A percentile compares a stretch with the other conserved stretches of the same genome.
phyloP scores from a whole-genome alignment of 2,888 invertebrate species.

The Geophilus truncorum region DNA sequence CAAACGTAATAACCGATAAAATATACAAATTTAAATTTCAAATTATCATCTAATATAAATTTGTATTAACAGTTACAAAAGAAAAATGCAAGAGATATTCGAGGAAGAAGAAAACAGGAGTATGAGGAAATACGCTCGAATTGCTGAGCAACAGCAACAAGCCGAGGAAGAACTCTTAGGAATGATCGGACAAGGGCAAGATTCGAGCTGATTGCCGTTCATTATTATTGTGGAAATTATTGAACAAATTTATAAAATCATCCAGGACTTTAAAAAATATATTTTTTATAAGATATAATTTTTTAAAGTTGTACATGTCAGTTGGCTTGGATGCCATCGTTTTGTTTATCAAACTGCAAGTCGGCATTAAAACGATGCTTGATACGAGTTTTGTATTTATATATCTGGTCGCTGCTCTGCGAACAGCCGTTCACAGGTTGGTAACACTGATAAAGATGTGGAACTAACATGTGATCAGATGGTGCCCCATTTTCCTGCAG shows the following conservation, averaged over 20 bases:
- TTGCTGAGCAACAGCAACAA: conserved; percentile 35
- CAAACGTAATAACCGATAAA: too few species aligned
- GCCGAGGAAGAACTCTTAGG: conserved; percentile 36
- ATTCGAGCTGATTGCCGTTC: background rate
- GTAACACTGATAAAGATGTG: background rate
- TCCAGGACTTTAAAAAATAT: too few species aligned
- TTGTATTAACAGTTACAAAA: conserved; percentile 64
- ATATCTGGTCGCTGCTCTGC: conserved; percentile 47
- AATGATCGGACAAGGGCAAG: background rate
- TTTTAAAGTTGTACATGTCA: too few species aligned
- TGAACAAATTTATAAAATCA: too few species aligned
- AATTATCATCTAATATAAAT: background rate
- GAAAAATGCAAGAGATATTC: conserved; percentile 68
- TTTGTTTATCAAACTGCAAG: conserved; percentile 35
- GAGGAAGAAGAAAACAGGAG: conserved; percentile 63
- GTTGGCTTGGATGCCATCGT: background rate
- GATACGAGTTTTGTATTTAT: conserved; percentile 92
- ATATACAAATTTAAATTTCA: conserved; percentile 39
- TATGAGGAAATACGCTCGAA: conserved; percentile 34
- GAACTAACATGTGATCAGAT: background rate
- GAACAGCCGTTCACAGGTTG: background rate
- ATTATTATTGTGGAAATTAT: too few species aligned
- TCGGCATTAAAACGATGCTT: conserved; percentile 70
- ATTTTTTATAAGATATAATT: too few species aligned
- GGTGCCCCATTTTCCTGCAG: background rate